Base-by-base conservation (phyloP, 2,888 invertebrate species). In the Keiferia lycopersicella region DNA sequence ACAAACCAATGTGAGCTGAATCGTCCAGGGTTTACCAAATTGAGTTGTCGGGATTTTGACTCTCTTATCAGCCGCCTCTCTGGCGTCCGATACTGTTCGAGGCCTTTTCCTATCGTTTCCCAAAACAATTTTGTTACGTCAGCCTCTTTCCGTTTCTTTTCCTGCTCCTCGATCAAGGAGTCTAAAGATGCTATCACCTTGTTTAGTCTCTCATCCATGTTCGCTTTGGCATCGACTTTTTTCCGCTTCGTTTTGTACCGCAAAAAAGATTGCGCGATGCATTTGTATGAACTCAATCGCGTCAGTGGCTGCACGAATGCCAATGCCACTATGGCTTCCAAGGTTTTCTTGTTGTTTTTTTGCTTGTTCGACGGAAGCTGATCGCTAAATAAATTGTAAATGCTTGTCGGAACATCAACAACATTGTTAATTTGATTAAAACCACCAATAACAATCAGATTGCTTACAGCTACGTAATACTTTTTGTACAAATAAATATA, bases 1-100 rank as follows among this genome's bases (percentile, higher is more conserved):
- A 97, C 93, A 75, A 98, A 96, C 92, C 95, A 95, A 75, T 96
- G 96, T 0, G 94, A 94, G 4, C 95, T 94, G 81, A 97, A 96
- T 68, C 96, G 92, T 22, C 95, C 94, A 34, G 94, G 94, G 76
- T 95, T 94, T 3, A 93, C 91, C 66, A 97, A 86, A 69, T 93
- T 94, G 2, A 98, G 83, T 0, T 95, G 95, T 69, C 94, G 92
- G 8, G 94, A 91, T 72, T 94, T 94, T 0, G 97, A 97, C 73
- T 97, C 97, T 64, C 96, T 91, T 62, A 97, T 92, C 48, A 98
- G 84, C n/a, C 97, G 93, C 62, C 97, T 92, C 62, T 94, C 93
- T 6, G 91, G 94, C 6, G 92, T 92, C 76, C 94, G 92, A 66
- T 94, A 88, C 59, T 92, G 90, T 65, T 95, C 95, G 2, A 94